Percentiles rank a stretch among this genome's conserved stretches.
These are phyloP conservation scores for Leptodactylus fallax DNA, from an alignment of 2,797 vertebrate genomes.

Conservation along the genomic window DNA sequence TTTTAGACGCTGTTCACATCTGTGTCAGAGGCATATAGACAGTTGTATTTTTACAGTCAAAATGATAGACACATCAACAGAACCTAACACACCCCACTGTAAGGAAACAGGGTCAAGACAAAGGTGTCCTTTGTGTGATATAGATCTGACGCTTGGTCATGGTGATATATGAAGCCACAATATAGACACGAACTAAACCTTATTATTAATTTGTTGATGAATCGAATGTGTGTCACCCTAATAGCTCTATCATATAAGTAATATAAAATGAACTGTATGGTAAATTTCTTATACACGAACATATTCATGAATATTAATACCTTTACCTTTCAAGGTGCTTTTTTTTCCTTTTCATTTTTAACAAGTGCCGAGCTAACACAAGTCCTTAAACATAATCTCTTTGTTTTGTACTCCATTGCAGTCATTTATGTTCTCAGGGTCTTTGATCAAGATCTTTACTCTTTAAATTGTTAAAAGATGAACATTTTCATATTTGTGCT, in stretches of 20 bases:
- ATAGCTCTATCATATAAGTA: background rate
- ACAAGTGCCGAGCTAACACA: background rate
- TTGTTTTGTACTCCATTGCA: conserved; percentile 34
- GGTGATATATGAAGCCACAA: too few relatives aligned
- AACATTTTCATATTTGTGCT: conserved; percentile 50
- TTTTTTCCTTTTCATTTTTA: background rate
- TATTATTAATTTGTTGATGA: too few relatives aligned
- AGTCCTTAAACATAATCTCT: conserved; percentile 21
- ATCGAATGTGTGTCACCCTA: too few relatives aligned
- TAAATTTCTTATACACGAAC: background rate
- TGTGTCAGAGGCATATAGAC: too few relatives aligned
- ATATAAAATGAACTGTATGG: background rate
- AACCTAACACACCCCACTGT: too few relatives aligned
- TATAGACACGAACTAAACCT: too few relatives aligned
- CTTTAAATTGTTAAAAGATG: conserved; percentile 59
- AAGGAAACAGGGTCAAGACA: too few relatives aligned
- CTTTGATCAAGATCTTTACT: conserved; percentile 54
- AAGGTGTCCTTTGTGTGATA: too few relatives aligned
- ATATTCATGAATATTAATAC: background rate
- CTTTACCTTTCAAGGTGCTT: background rate
- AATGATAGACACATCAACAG: too few relatives aligned
- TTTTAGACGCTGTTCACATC: too few relatives aligned
- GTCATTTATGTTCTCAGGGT: conserved; percentile 29
- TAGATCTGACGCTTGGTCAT: too few relatives aligned
- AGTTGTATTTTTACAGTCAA: too few relatives aligned